Conservation (phyloP, 64 coral and sea anemone genomes). For the Actinia tenebrosa region DNA sequence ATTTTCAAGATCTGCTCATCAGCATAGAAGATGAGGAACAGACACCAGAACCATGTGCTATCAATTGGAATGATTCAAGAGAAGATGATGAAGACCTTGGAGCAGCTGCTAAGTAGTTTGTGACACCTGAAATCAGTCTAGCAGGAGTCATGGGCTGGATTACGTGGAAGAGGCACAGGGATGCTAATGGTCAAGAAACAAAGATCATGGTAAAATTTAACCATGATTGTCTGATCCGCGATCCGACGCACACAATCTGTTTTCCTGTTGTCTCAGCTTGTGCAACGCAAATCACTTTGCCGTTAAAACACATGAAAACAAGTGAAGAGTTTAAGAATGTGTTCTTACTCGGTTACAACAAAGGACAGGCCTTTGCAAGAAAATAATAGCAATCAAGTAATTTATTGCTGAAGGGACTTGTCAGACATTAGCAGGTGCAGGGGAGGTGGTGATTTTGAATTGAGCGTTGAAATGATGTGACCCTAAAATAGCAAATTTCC, state of each 20-base stretch:
- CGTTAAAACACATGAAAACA: conserved; percentile 38
- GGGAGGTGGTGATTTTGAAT: too few species aligned
- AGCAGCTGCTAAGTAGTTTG: conserved; percentile 22
- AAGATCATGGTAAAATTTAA: conserved; percentile 40
- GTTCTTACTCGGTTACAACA: conserved; percentile 34
- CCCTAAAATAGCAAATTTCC: too few species aligned
- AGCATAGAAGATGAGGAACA: conserved; percentile 35
- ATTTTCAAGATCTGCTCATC: conserved; percentile 52
- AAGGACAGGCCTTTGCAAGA: conserved; percentile 28
- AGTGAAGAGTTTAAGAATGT: conserved; percentile 43
- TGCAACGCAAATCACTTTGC: conserved; percentile 48
- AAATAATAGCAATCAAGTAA: too few species aligned
- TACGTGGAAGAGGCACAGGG: conserved; percentile 33
- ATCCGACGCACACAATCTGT: conserved; percentile 41
- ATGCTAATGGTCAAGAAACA: not conserved
- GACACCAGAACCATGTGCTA: conserved; percentile 16
- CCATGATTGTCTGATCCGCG: conserved; percentile 30
- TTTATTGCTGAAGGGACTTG: too few species aligned
- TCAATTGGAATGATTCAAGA: conserved; percentile 53
- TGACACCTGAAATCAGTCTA: conserved; percentile 33
- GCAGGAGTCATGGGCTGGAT: conserved; percentile 59
- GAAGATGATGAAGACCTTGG: conserved; percentile 9
- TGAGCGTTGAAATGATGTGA: too few species aligned
- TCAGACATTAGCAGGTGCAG: too few species aligned
- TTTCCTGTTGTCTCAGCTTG: conserved; percentile 59